phyloP scores from a whole-genome alignment of 1,140 invertebrate species.

The Aphelinus certus region DNA sequence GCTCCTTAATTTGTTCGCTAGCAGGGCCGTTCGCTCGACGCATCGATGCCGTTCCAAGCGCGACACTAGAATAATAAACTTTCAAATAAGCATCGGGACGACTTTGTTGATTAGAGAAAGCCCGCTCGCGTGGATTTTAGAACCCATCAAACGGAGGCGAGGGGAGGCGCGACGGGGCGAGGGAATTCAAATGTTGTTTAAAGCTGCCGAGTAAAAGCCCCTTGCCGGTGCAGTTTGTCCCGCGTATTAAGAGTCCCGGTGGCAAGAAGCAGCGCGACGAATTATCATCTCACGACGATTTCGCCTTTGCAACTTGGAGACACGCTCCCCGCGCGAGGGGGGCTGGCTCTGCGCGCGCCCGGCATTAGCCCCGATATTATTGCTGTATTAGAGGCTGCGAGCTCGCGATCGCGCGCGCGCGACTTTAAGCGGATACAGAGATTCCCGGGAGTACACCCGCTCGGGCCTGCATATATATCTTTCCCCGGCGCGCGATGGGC shows the following conservation, averaged over 20 bases:
- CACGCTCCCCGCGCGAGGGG: background rate
- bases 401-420: constrained; percentile 13
- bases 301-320: constrained; percentile 4
- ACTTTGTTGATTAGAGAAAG: too few relatives aligned
- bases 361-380: constrained; percentile 32
- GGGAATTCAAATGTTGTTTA: too few relatives aligned
- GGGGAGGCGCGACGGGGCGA: too few relatives aligned
- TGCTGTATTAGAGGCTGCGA: constrained; percentile 18
- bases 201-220: too few relatives aligned
- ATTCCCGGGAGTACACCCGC: background rate
- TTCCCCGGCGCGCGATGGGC: background rate
- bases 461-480: constrained; percentile 9
- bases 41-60: too few relatives aligned
- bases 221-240: background rate
- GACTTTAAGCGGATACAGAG: constrained; percentile 27
- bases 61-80: too few relatives aligned
- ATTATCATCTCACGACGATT: constrained; percentile 12
- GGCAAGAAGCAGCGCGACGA: background rate
- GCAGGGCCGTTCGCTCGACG: too few relatives aligned
- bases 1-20: too few relatives aligned
- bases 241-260: constrained; percentile 2
- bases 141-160: too few relatives aligned
- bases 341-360: background rate
- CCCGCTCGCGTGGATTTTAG: too few relatives aligned
- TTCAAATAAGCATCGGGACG: too few relatives aligned